Percentiles rank a stretch among this genome's conserved stretches.
Evolutionary conservation across 2,888 invertebrate genomes (phyloP).

Genomic region (Lycophotia porphyrea): DNA sequence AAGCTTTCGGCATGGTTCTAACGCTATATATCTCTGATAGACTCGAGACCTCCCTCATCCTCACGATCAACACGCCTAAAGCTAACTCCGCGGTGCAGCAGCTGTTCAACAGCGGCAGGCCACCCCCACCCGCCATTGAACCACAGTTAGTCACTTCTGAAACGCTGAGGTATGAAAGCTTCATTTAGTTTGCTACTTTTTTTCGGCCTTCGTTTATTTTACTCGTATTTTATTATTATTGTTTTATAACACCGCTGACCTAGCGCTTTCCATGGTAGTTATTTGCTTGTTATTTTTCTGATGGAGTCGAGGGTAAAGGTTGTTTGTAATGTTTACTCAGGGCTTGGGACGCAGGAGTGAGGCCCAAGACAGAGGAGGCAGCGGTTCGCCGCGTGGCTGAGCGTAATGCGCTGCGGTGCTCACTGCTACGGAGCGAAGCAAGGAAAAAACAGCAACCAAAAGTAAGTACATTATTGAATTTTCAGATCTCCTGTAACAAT

Average conservation of each 20-base stretch:
- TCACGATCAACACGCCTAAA: conserved; percentile 84
- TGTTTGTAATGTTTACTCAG: conserved; percentile 72
- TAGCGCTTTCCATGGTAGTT: conserved; percentile 51
- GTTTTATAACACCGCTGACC: conserved; percentile 33
- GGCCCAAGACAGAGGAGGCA: conserved; percentile 91
- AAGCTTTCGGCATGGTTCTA: background rate
- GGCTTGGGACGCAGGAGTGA: conserved; percentile 86
- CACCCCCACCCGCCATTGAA: conserved; percentile 90
- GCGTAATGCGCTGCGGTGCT: conserved; percentile 95
- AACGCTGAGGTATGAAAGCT: conserved; percentile 89
- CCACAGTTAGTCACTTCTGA: conserved; percentile 93
- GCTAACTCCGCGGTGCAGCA: conserved; percentile 96
- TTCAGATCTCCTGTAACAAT: background rate
- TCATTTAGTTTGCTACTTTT: conserved; percentile 45
- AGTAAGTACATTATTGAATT: conserved; percentile 66
- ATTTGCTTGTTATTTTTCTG: conserved; percentile 32
- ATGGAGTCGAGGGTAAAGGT: background rate
- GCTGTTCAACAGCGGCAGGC: conserved; percentile 93
- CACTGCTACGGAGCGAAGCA: conserved; percentile 93
- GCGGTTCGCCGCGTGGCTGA: conserved; percentile 95
- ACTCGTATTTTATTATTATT: conserved; percentile 12
- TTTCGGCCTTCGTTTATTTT: conserved; percentile 15
- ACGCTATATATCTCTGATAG: conserved; percentile 66
- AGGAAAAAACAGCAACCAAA: conserved; percentile 89
- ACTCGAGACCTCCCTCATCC: conserved; percentile 82